A percentile compares a stretch with the other conserved stretches of the same genome.
phyloP scores from a whole-genome alignment of 2,113 vertebrate species.

The Drymodes brunneopygia region DNA sequence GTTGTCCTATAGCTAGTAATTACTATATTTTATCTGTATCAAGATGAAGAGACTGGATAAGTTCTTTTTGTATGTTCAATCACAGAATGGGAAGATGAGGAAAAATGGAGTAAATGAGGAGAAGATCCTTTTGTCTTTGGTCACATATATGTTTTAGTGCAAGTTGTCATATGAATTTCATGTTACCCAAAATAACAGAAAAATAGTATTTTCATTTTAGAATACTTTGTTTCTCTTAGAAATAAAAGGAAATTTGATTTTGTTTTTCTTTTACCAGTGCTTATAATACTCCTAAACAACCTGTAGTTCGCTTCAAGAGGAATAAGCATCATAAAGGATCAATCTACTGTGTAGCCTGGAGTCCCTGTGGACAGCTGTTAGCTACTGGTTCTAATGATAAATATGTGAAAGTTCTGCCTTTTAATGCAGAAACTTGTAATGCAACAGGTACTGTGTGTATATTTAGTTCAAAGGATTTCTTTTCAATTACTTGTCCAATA shows the following conservation, averaged over 20 bases:
- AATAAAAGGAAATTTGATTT: background rate
- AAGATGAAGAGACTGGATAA: background rate
- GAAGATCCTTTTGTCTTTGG: background rate
- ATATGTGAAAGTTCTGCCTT: slow-evolving; percentile 95
- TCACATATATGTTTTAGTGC: background rate
- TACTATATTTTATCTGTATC: background rate
- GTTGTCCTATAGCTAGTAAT: background rate
- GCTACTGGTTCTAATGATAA: slow-evolving; percentile 98
- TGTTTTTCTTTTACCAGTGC: slow-evolving; percentile 62
- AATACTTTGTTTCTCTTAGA: background rate
- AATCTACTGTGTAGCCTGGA: slow-evolving; percentile 98
- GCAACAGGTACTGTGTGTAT: slow-evolving; percentile 83
- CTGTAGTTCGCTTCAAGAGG: slow-evolving; percentile 90
- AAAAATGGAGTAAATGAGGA: background rate
- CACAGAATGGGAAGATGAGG: background rate
- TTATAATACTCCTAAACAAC: slow-evolving; percentile 77
- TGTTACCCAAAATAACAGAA: background rate
- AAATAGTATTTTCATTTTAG: background rate
- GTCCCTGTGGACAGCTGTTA: slow-evolving; percentile 91
- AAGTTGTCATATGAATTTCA: background rate
- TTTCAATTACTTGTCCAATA: background rate
- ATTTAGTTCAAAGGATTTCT: background rate
- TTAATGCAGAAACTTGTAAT: slow-evolving; percentile 92
- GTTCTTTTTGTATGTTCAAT: background rate
- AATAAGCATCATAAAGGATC: slow-evolving; percentile 99